These are phyloP conservation scores for Eufriesea mexicana DNA, from an alignment of 1,140 invertebrate genomes.

Conservation along the genomic window DNA sequence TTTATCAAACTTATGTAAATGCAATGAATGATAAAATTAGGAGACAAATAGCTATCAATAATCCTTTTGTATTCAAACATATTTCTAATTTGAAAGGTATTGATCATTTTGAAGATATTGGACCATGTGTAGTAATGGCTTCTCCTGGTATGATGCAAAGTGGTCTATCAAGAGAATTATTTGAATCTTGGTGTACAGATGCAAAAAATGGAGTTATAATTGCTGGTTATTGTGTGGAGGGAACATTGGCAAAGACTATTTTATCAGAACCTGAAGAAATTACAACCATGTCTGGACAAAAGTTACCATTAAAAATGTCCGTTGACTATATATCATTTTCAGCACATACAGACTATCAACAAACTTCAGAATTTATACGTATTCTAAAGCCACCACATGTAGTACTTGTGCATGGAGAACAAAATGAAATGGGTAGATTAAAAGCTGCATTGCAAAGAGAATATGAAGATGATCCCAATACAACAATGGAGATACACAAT, in stretches of 20 bases:
- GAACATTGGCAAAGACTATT: constrained; percentile 98
- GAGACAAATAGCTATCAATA: constrained; percentile 98
- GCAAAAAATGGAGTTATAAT: constrained; percentile 99
- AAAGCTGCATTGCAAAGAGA: constrained; percentile 97
- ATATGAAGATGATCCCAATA: constrained; percentile 94
- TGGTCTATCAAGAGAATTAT: constrained; percentile 97
- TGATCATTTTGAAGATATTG: constrained; percentile 99
- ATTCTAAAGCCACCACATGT: constrained; percentile 97
- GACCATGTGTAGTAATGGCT: constrained; percentile 99
- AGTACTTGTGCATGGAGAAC: constrained; percentile 98
- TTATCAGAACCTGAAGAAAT: constrained; percentile 99
- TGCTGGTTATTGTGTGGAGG: constrained; percentile 99
- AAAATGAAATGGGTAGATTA: constrained; percentile 98
- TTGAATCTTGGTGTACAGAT: constrained; percentile 99
- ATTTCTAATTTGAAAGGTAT: constrained; percentile 99
- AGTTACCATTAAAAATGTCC: constrained; percentile 97
- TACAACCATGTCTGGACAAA: constrained; percentile 96
- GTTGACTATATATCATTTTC: constrained; percentile 99
- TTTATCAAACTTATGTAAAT: constrained; percentile 99
- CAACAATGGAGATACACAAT: constrained; percentile 96
- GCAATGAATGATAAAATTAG: constrained; percentile 99
- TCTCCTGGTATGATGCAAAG: constrained; percentile 99
- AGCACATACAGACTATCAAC: constrained; percentile 99
- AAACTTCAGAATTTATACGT: constrained; percentile 98
- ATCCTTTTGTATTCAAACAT: constrained; percentile 99